A percentile compares a stretch with the other conserved stretches of the same genome.
These are phyloP conservation scores for Leptoclinus maculatus DNA, from an alignment of 2,797 vertebrate genomes.

Conservation along the genomic window DNA sequence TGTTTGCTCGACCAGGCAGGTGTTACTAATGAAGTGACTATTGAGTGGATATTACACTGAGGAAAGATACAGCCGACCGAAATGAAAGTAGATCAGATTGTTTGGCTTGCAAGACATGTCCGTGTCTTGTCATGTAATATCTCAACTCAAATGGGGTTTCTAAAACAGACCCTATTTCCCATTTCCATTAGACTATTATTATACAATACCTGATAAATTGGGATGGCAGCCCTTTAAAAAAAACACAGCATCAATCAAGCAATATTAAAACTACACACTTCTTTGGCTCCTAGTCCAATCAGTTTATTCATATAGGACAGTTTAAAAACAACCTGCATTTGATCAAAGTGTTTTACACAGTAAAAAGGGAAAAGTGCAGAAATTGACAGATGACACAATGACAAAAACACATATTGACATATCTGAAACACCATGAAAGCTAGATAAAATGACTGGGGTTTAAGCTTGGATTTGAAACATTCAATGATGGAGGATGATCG, in stretches of 20 bases:
- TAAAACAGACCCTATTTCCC: neutral
- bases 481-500: too few species aligned
- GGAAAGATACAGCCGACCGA: neutral
- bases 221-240: neutral
- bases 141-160: neutral
- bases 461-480: too few species aligned
- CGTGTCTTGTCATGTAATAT: neutral
- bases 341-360: neutral
- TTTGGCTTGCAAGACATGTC: neutral
- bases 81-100: slow-evolving; percentile 10
- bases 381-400: neutral
- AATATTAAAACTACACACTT: neutral
- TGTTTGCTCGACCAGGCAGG: slow-evolving; percentile 40
- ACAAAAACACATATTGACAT: neutral
- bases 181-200: neutral
- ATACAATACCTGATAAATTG: neutral
- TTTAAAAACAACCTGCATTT: neutral
- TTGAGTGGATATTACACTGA: slow-evolving; percentile 32
- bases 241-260: neutral
- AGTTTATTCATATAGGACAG: neutral
- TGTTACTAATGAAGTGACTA: slow-evolving; percentile 56
- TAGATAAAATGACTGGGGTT: too few species aligned
- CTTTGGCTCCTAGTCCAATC: neutral
- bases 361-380: neutral
- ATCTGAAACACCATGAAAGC: too few species aligned